Base-by-base conservation (phyloP, 2,888 invertebrate species). In the Caenorhabditis imperialis region DNA sequence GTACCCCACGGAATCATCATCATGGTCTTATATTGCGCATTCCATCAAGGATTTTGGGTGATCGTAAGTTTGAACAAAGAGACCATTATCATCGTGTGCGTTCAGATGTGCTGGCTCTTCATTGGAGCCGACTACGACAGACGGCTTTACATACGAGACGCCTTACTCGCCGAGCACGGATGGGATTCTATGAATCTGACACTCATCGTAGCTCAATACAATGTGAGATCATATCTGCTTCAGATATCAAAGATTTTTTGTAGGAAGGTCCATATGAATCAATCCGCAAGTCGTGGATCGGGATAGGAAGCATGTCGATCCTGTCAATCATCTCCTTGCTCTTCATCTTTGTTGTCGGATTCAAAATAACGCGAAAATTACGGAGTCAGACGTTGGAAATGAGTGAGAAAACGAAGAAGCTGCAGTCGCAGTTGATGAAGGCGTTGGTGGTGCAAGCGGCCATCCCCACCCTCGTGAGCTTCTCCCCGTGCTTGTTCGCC, bases 361-460 rank as follows among this genome's bases (percentile, higher is more conserved):
- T 25, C 47, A 27, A 57, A 45, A 37, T 60, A 5, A 27, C 16
- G 10, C n/a, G n/a, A 4, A 60, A 48, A 37, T 16, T 60, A 5
- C 18, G 12, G 5, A 45, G 27, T 47, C 53, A 63, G 10, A 27
- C 16, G 37, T 18, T 44, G 12, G 35, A 23, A 4, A 62, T 62
- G 53, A 63, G 62, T 14, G 38, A 45, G n/a, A 53, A 54, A 23
- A 63, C 53, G 3, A 54, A 54, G 27, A 16, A 27, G 6, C 38
- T 63, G 5, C 62, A 63, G 8, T 54, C 45, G 3, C 62, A 63
- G 30, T 23, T 63, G 5, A 38, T 63, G 30, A 63, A 63, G 27
- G 54, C 62, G 7, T 38, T 63, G 3, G 20, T 47, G 14, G 62
- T 54, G 3, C 62, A 63, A 20, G 20, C 62, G 5, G 38, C 25